phyloP scores from a whole-genome alignment of 2,888 invertebrate species.

The Myopa testacea region DNA sequence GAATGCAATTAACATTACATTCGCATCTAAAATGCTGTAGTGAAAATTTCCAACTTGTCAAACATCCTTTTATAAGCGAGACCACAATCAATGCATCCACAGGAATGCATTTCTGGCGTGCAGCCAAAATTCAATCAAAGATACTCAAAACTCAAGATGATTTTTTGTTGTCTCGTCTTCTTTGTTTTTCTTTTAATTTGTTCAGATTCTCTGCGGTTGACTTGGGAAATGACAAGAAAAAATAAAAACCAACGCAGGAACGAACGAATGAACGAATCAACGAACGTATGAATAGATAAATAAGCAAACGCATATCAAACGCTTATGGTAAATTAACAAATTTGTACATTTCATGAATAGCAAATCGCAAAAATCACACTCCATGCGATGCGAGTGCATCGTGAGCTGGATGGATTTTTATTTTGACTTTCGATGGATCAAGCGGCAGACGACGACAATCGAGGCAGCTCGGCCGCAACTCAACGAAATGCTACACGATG shows the following conservation, averaged over 20 bases:
- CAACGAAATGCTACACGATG: background rate
- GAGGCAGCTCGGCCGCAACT: no score
- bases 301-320: constrained; percentile 63
- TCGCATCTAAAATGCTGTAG: background rate
- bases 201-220: constrained; percentile 6
- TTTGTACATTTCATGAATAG: constrained; percentile 66
- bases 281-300: constrained; percentile 34
- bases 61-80: constrained; percentile 4
- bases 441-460: background rate
- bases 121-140: constrained; percentile 67
- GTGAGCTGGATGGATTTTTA: background rate
- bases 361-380: constrained; percentile 56
- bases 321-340: constrained; percentile 69
- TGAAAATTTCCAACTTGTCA: background rate
- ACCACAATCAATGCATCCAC: background rate
- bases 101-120: constrained; percentile 52
- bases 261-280: background rate
- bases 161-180: background rate
- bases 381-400: constrained; percentile 54
- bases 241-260: background rate
- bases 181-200: background rate
- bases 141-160: constrained; percentile 40
- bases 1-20: constrained; percentile 10
- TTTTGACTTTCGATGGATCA: background rate
- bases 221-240: background rate